Percentiles rank a stretch among this genome's conserved stretches.
phyloP scores from a whole-genome alignment of 2,888 invertebrate species.

The Ectobius pallidus region DNA sequence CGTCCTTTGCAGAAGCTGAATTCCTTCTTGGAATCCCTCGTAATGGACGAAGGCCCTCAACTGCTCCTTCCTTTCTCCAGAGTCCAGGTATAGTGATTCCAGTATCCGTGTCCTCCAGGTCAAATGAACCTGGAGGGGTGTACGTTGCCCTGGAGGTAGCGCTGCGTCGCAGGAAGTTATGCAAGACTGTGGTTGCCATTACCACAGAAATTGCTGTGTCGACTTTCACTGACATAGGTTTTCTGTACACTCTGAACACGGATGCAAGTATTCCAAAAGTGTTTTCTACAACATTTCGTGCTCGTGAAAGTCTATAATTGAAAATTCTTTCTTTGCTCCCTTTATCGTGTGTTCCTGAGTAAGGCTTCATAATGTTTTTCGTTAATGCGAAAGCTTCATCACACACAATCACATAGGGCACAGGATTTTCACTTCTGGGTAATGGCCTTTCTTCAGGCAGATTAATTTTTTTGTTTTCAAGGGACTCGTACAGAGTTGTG shows the following conservation, averaged over 20 bases:
- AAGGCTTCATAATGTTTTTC: background rate
- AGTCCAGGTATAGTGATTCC: background rate
- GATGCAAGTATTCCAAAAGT: no score
- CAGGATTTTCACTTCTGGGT: background rate
- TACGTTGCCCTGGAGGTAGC: background rate
- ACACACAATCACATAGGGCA: constrained; percentile 21
- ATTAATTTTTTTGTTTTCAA: background rate
- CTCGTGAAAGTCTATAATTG: background rate
- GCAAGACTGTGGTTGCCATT: background rate
- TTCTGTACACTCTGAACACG: background rate
- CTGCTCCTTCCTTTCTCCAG: background rate
- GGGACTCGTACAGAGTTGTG: constrained; percentile 3
- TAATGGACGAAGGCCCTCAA: background rate
- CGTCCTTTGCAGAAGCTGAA: background rate
- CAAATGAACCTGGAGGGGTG: no score
- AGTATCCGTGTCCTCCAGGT: background rate
- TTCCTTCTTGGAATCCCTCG: background rate
- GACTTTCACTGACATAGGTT: background rate
- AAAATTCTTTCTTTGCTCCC: background rate
- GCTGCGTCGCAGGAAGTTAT: background rate
- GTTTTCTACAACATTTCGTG: background rate
- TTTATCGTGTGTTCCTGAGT: no score
- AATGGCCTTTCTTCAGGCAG: background rate
- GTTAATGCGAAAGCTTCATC: constrained; percentile 24
- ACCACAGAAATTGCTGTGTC: background rate